Base-by-base conservation (phyloP, 2,113 vertebrate genomes). In the Cryptomyrus ogoouensis region DNA sequence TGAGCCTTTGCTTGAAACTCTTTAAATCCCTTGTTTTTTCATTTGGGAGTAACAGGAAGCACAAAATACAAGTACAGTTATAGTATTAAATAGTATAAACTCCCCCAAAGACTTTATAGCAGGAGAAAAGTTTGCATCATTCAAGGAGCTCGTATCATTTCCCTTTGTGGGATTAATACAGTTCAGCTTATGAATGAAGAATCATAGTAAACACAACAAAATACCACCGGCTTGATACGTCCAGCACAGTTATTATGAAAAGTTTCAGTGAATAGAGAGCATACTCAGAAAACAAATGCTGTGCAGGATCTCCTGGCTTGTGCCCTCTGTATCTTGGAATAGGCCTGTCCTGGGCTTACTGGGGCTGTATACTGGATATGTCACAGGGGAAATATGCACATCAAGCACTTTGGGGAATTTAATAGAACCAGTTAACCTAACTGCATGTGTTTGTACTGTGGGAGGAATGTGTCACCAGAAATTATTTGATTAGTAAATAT, bases 101-200 rank as follows among this genome's bases (percentile, higher is more conserved):
- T 92, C 80, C 74, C 62, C 91, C 89, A 91, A 92, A 92, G 44
- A 91, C 91, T 50, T 49, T 49, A 49, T 49, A 50, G 12, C 49
- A 50, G 49, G 49, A 3, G 53, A 56, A 21, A 56, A 56, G 17
- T 56, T 21, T 56, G 53, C 53, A 56, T 56, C 53, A 24, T 21
- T 56, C 53, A 21, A 56, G 17, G 53, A 56, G 53, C 53, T 56
- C 0, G 5, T 56, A 21, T 56, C 4, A 19, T 56, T 21, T 56
- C 53, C 53, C 53, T 56, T 56, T 56, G 53, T 56, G 19, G 53
- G 17, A 56, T 56, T 56, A 56, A 56, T 19, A 56, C 4, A 91
- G 90, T 88, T 89, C 90, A 92, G 91, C 62, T 53, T 84, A 80
- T 17, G 35, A 17, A 39, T 80, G n/a, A 15, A 39, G 13, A 39